Conservation (phyloP, 2,113 vertebrate species). For the Petromus typicus region DNA sequence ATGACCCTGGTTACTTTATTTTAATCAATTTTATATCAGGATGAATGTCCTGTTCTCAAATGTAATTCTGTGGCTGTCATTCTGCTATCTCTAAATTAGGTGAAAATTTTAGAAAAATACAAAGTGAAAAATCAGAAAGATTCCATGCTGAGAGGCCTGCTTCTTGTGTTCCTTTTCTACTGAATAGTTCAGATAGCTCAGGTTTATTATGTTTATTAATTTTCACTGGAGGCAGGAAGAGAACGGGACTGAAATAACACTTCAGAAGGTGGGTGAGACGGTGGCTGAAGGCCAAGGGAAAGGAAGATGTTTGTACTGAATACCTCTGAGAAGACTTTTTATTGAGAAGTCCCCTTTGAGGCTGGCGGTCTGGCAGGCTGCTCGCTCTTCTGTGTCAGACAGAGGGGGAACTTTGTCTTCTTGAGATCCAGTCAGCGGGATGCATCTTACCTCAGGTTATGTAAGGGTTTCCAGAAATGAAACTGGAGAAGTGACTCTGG, state of each 20-base stretch:
- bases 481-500: not conserved
- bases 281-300: constrained; percentile 38
- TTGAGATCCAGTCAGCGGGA: not conserved
- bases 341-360: not conserved
- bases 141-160: not conserved
- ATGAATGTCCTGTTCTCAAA: not conserved
- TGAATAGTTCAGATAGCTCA: constrained; percentile 36
- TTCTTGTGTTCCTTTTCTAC: constrained; percentile 8
- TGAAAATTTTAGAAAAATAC: not conserved
- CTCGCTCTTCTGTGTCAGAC: constrained; percentile 30
- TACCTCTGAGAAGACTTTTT: constrained; percentile 24
- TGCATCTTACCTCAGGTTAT: constrained; percentile 9
- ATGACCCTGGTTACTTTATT: not conserved
- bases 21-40: not conserved
- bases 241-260: constrained; percentile 66
- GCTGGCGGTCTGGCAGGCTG: not conserved
- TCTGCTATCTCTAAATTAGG: not conserved
- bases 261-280: constrained; percentile 24
- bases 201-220: constrained; percentile 35
- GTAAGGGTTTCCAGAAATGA: constrained; percentile 52
- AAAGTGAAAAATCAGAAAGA: not conserved
- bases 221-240: constrained; percentile 63
- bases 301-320: constrained; percentile 41
- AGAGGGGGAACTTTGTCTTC: not conserved
- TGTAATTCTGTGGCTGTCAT: not conserved